Conservation (phyloP, 2,888 invertebrate genomes). For the Nematopogon swammerdamellus region DNA sequence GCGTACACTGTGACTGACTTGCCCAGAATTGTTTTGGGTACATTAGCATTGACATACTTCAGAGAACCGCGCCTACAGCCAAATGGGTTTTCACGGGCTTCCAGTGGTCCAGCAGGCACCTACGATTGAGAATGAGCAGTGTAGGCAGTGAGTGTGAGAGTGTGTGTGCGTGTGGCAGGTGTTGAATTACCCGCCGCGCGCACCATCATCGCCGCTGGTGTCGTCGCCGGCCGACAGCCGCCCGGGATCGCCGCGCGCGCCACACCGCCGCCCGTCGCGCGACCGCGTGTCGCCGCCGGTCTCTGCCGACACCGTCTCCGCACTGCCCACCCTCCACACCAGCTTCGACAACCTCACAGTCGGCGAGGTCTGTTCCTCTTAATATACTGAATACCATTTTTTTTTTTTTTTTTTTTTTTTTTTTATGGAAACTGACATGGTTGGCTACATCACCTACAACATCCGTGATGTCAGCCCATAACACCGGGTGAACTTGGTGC, state of each 20-base stretch:
- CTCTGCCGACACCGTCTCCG: slow-evolving; percentile 14
- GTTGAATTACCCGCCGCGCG: slow-evolving; percentile 44
- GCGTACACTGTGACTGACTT: too few species aligned
- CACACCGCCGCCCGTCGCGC: slow-evolving; percentile 41
- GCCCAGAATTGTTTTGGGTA: too few species aligned
- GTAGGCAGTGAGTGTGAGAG: too few species aligned
- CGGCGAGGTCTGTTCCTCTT: slow-evolving; percentile 25
- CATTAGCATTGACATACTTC: too few species aligned
- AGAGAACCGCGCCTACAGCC: too few species aligned
- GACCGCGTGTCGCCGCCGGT: slow-evolving; percentile 44
- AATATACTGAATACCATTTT: slow-evolving; percentile 1
- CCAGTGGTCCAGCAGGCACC: too few species aligned
- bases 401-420: not conserved
- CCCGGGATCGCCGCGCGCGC: slow-evolving; percentile 63
- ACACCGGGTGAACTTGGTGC: too few species aligned
- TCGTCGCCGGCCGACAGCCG: slow-evolving; percentile 79
- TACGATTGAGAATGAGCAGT: too few species aligned
- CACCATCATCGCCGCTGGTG: slow-evolving; percentile 67
- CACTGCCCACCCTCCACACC: slow-evolving; percentile 32
- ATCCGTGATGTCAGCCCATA: too few species aligned
- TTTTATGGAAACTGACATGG: not conserved
- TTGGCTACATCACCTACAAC: too few species aligned
- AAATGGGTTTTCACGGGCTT: too few species aligned
- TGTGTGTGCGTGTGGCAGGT: slow-evolving; percentile 27
- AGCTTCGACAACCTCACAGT: slow-evolving; percentile 43